A percentile compares a stretch with the other conserved stretches of the same genome.
phyloP scores from a whole-genome alignment of 2,113 vertebrate species.

The Camelus bactrianus region DNA sequence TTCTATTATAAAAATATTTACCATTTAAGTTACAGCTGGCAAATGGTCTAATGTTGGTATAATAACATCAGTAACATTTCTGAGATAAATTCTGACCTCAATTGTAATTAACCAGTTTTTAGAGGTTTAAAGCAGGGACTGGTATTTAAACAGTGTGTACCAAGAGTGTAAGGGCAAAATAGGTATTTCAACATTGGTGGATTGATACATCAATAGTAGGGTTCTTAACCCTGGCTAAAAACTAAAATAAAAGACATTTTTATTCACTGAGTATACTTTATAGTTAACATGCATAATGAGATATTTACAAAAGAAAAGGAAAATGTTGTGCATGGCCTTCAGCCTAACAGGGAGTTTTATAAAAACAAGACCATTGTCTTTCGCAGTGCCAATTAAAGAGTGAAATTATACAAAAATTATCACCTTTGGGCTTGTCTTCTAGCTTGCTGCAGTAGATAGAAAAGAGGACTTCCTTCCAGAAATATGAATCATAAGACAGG shows the following conservation, averaged over 20 bases:
- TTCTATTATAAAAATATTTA: background rate
- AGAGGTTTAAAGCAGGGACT: background rate
- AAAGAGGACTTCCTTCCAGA: conserved; percentile 28
- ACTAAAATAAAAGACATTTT: background rate
- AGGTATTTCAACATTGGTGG: background rate
- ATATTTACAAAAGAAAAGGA: background rate
- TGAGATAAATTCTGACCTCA: conserved; percentile 9
- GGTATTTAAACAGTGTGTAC: background rate
- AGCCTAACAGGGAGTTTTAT: conserved; percentile 41
- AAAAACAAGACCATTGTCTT: conserved; percentile 53
- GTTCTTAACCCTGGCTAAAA: background rate
- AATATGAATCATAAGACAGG: conserved; percentile 19
- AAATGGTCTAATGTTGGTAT: background rate
- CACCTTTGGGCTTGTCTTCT: conserved; percentile 47
- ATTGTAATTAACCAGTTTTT: background rate
- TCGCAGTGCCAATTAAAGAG: conserved; percentile 7
- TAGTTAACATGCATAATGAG: background rate
- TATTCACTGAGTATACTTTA: background rate
- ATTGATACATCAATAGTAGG: background rate
- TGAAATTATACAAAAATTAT: conserved; percentile 45
- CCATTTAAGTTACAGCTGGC: background rate
- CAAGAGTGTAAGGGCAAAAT: background rate
- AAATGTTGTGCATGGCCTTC: background rate
- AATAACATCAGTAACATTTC: conserved; percentile 21
- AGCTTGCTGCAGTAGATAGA: background rate